Evolutionary conservation across 2,113 vertebrate species (phyloP), one percentile per base, ranked within the genome.

Genomic region (Catagonus wagneri): DNA sequence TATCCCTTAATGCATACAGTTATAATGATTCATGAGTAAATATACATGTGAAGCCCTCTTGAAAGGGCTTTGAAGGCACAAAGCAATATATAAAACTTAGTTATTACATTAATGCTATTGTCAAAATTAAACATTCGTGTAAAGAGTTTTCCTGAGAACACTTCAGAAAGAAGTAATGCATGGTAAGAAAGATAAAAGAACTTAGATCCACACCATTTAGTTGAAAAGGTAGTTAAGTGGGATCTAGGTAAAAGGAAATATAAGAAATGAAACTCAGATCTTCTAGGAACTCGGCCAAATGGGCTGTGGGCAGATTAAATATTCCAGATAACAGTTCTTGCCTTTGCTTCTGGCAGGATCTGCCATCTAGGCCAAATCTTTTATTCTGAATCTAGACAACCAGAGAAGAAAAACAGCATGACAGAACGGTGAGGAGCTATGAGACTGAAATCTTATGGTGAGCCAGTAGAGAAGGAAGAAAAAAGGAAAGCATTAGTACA

Each of bases 281-380:
- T 63, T 92, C 50, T n/a, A 36, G 81, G 50, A 90, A 66, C 17
- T 89, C 52, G 58, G 60, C 54, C 75, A 54, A 34, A 3, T 63
- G 7, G 78, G 25, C 27, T 79, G 6, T 52, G 61, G 2, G 27
- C 54, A 71, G 72, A 54, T 61, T 95, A 65, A 52, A 50, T 79
- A 96, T 95, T 95, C 83, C n/a, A 78, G 4, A 19, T 44, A 4
- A 79, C 13, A 22, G 10, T 17, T 60, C 61, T 80, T 63, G 34
- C n/a, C 54, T 96, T 94, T 89, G 81, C 54, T 93, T 89, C 94
- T 39, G 27, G 50, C 12, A 61, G 32, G 66, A 90, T 61, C 34
- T 93, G 50, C 15, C 34, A 13, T 32, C 34, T 20, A n/a, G 36
- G 50, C 27, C 63, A 74, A 79, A 10, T 50, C 39, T 78, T 89